Percentiles rank a stretch among this genome's conserved stretches.
Conservation (phyloP, 2,888 invertebrate species). For the Hypselothyrea guttata region DNA sequence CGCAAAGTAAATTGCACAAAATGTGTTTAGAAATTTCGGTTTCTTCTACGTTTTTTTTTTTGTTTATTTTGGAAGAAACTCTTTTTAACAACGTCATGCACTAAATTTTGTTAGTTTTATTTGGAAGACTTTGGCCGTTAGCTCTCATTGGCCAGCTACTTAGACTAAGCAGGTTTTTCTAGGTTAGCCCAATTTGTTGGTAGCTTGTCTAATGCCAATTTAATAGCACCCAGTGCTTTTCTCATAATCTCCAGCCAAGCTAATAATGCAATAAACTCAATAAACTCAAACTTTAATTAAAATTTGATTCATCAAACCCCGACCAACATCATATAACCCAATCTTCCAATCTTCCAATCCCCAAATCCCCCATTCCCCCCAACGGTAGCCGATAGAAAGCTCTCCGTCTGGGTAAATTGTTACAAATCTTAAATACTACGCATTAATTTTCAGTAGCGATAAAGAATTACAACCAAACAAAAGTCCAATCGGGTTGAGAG, state of each 20-base stretch:
- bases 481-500: background rate
- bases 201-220: slow-evolving; percentile 61
- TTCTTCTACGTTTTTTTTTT: background rate
- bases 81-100: slow-evolving; percentile 8
- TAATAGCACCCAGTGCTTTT: slow-evolving; percentile 57
- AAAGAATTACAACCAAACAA: slow-evolving; percentile 65
- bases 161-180: background rate
- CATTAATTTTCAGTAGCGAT: slow-evolving; percentile 81
- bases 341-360: too few species aligned
- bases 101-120: background rate
- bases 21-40: too few species aligned
- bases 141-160: slow-evolving; percentile 14
- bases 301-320: slow-evolving; percentile 54
- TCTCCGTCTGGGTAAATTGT: slow-evolving; percentile 39
- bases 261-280: slow-evolving; percentile 60
- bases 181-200: slow-evolving; percentile 21
- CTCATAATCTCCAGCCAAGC: slow-evolving; percentile 53
- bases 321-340: slow-evolving; percentile 1
- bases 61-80: slow-evolving; percentile 20
- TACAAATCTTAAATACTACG: slow-evolving; percentile 65
- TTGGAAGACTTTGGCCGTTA: background rate
- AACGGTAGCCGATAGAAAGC: slow-evolving; percentile 58
- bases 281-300: slow-evolving; percentile 51
- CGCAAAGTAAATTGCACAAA: slow-evolving; percentile 42
- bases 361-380: background rate